phyloP scores from a whole-genome alignment of 2,797 vertebrate genomes.

The Crax fasciolata region DNA sequence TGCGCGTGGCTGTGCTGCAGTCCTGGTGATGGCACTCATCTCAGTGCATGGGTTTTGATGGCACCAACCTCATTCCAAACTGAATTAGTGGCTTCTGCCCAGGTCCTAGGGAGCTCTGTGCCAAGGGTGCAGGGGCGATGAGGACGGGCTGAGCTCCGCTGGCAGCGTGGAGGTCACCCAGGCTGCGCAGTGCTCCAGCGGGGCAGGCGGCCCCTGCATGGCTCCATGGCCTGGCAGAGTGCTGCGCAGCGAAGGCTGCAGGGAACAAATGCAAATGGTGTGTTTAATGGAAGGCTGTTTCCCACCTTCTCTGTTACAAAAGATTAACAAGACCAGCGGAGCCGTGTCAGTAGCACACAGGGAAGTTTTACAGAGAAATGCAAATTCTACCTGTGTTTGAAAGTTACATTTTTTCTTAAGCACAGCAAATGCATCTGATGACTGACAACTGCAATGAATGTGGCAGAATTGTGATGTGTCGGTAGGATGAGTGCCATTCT shows the following conservation, averaged over 20 bases:
- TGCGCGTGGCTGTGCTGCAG: rapidly evolving
- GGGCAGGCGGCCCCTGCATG: no score
- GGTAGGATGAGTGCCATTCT: not conserved
- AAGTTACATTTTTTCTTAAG: not conserved
- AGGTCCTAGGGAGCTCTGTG: not conserved
- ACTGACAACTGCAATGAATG: not conserved
- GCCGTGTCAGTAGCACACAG: not conserved
- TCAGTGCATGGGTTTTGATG: not conserved
- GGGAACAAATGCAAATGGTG: not conserved
- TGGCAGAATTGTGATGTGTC: not conserved
- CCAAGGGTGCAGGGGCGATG: no score
- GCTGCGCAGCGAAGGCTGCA: not conserved
- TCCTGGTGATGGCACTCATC: not conserved
- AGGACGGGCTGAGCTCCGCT: not conserved
- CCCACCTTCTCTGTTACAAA: not conserved
- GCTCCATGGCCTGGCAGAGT: no score
- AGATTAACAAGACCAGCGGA: not conserved
- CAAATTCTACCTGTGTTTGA: not conserved
- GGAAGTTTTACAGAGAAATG: not conserved
- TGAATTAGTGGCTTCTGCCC: not conserved
- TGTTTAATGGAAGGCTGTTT: not conserved
- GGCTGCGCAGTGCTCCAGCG: not conserved
- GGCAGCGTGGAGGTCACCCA: not conserved
- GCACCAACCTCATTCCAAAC: not conserved
- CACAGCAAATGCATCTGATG: not conserved